phyloP scores from a whole-genome alignment of 2,797 vertebrate species.

The Lepidocolaptes lacrymiger region DNA sequence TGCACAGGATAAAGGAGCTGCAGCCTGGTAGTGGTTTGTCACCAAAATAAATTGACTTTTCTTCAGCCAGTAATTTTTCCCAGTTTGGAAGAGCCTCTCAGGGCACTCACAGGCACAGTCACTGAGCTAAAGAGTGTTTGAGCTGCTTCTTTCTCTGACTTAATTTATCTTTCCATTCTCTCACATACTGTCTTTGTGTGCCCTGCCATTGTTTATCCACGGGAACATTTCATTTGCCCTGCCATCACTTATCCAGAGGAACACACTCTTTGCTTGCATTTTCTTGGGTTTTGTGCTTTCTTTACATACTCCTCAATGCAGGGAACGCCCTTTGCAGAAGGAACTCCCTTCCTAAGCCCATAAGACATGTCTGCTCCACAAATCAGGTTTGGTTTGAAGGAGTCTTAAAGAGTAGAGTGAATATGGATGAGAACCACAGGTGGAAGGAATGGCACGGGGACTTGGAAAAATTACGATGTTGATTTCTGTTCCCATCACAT shows the following conservation, averaged over 20 bases:
- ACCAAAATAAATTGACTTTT: not conserved
- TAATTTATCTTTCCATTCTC: not conserved
- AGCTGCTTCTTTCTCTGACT: not conserved
- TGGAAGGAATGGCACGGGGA: not conserved
- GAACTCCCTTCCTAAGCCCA: constrained; percentile 41
- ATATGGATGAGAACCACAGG: not conserved
- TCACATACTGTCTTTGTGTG: not conserved
- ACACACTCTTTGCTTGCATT: not conserved
- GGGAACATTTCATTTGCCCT: not conserved
- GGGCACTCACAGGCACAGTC: not conserved
- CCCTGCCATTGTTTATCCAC: not conserved
- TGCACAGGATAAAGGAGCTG: not conserved
- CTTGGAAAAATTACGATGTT: not conserved
- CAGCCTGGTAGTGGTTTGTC: not conserved
- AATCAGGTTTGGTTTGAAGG: not conserved
- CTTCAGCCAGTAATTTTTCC: not conserved
- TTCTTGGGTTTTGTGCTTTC: constrained; percentile 10
- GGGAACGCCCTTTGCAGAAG: constrained; percentile 12
- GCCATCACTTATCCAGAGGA: not conserved
- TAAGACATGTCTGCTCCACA: not conserved
- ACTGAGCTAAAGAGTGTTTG: not conserved
- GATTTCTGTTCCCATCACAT: not conserved
- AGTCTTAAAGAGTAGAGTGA: not conserved
- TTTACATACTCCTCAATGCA: not conserved
- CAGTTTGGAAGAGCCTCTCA: not conserved